These are phyloP conservation scores for Sarcophaga subvicina DNA, from an alignment of 2,888 invertebrate species.

Conservation along the genomic window DNA sequence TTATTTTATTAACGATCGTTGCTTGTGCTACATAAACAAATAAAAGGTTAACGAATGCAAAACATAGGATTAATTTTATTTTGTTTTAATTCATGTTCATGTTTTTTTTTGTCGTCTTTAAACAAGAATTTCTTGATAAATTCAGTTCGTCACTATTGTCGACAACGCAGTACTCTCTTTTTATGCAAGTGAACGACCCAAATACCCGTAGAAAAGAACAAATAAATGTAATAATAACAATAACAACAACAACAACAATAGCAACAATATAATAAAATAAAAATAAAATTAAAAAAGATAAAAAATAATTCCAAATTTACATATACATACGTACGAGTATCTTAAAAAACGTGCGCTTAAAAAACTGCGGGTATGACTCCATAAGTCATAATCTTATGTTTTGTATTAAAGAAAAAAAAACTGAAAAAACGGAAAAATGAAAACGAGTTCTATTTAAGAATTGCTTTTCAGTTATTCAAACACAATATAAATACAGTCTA, in stretches of 20 bases:
- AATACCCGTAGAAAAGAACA: constrained; percentile 53
- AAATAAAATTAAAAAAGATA: neutral
- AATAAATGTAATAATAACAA: constrained; percentile 21
- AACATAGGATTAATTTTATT: constrained; percentile 26
- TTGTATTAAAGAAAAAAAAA: neutral
- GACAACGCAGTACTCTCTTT: neutral
- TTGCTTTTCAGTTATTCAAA: constrained; percentile 9
- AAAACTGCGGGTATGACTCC: constrained; percentile 38
- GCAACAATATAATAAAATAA: neutral
- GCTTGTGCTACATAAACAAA: neutral
- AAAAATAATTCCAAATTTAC: neutral
- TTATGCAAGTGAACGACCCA: constrained; percentile 40
- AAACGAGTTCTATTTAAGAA: constrained; percentile 6
- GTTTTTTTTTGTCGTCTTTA: constrained; percentile 1
- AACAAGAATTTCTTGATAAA: constrained; percentile 45
- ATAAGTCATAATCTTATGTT: neutral
- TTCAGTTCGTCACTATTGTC: constrained; percentile 17
- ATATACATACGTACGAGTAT: neutral
- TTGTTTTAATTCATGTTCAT: neutral
- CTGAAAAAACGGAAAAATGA: neutral
- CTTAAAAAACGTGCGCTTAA: neutral
- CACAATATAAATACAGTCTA: neutral
- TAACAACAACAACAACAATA: constrained; percentile 8
- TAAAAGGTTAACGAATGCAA: constrained; percentile 33
- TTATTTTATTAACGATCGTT: neutral